Conservation (phyloP, 2,888 invertebrate genomes). For the Aphrophora alni region DNA sequence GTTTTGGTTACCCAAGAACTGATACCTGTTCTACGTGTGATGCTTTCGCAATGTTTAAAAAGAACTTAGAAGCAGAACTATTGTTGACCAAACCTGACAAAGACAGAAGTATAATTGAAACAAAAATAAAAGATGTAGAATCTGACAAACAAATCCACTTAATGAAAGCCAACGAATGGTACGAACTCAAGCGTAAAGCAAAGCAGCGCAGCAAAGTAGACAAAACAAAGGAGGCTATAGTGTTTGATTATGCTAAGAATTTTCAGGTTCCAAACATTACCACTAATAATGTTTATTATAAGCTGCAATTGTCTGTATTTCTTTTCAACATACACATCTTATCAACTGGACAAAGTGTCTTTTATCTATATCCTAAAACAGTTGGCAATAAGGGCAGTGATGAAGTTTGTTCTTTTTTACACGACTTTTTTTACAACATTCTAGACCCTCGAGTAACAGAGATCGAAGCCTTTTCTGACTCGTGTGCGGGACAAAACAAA, state of each 20-base stretch:
- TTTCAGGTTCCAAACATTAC: not conserved
- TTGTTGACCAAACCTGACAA: not conserved
- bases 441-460: not conserved
- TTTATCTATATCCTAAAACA: not conserved
- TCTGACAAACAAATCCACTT: not conserved
- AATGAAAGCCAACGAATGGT: not conserved
- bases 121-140: not conserved
- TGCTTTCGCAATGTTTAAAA: not conserved
- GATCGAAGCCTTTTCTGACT: not conserved
- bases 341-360: not conserved
- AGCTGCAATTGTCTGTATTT: not conserved
- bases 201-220: not conserved
- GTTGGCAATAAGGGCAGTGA: not conserved
- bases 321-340: not conserved
- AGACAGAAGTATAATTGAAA: not conserved
- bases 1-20: not conserved
- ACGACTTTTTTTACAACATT: not conserved
- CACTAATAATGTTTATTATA: not conserved
- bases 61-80: slow-evolving; percentile 1
- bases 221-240: not conserved
- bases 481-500: not conserved
- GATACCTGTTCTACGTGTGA: not conserved
- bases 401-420: not conserved
- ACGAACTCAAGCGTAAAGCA: not conserved
- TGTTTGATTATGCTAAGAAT: not conserved